Evolutionary conservation across 2,113 vertebrate species (phyloP).

Genomic region (Ondatra zibethicus): DNA sequence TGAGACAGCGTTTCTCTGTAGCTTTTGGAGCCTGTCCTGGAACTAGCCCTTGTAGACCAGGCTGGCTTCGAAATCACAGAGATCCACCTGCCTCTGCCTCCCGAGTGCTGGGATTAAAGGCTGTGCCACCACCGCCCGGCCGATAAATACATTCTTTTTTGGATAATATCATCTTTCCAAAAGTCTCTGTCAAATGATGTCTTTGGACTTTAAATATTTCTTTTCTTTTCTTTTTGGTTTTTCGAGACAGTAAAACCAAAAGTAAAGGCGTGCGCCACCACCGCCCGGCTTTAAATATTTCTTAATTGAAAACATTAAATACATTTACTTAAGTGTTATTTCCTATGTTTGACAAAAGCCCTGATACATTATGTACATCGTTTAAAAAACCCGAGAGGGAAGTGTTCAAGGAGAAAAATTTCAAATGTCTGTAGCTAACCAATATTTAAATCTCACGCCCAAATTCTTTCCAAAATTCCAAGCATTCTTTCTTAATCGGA

Average conservation of each 20-base stretch:
- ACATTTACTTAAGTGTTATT: background rate
- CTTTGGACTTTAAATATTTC: slow-evolving; percentile 16
- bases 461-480: background rate
- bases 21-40: too few species aligned
- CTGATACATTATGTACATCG: background rate
- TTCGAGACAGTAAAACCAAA: too few species aligned
- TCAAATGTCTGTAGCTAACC: background rate
- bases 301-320: slow-evolving; percentile 23
- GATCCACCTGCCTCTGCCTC: too few species aligned
- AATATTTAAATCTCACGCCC: background rate
- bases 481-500: background rate
- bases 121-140: too few species aligned
- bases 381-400: background rate
- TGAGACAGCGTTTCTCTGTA: too few species aligned
- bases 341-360: slow-evolving; percentile 11
- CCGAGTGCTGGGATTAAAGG: too few species aligned
- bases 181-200: background rate
- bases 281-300: slow-evolving; percentile 34
- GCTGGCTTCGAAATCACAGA: too few species aligned
- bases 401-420: background rate
- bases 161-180: slow-evolving; percentile 6
- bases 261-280: too few species aligned
- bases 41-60: too few species aligned
- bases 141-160: background rate
- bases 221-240: too few species aligned